Evolutionary conservation across 2,888 invertebrate species (phyloP).

Genomic region (Diarsia rubi): DNA sequence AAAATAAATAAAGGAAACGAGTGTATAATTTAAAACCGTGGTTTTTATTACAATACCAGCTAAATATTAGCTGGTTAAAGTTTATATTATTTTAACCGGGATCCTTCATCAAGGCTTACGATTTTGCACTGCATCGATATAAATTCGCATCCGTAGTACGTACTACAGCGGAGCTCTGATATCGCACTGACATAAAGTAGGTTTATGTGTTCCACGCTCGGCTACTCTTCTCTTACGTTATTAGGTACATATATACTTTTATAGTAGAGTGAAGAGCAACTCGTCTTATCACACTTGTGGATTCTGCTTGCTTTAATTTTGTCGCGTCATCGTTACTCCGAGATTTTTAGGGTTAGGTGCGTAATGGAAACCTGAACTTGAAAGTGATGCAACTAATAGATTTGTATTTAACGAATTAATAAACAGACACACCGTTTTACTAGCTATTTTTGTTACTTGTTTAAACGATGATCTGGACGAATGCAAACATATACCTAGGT

Average conservation of each 20-base stretch:
- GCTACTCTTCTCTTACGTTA: background rate
- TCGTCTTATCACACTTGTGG: conserved; percentile 23
- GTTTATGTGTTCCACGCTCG: background rate
- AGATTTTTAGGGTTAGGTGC: conserved; percentile 28
- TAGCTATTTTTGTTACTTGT: background rate
- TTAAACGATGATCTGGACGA: background rate
- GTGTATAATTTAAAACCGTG: background rate
- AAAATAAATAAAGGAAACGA: background rate
- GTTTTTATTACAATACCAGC: background rate
- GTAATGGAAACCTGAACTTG: background rate
- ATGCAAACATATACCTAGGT: background rate
- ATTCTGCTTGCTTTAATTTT: conserved; percentile 17
- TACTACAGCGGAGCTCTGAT: conserved; percentile 15
- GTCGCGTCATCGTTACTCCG: conserved; percentile 32
- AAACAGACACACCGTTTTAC: background rate
- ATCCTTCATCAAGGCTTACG: background rate
- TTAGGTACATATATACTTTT: conserved; percentile 18
- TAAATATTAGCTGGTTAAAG: background rate
- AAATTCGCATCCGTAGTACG: conserved; percentile 15
- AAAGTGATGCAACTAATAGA: background rate
- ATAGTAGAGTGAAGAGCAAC: background rate
- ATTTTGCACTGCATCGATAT: background rate
- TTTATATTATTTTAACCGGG: conserved; percentile 8
- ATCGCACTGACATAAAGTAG: conserved; percentile 34
- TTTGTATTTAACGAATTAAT: background rate